These are phyloP conservation scores for Drosophila paulistorum DNA, from an alignment of 1,140 invertebrate species.

Conservation along the genomic window DNA sequence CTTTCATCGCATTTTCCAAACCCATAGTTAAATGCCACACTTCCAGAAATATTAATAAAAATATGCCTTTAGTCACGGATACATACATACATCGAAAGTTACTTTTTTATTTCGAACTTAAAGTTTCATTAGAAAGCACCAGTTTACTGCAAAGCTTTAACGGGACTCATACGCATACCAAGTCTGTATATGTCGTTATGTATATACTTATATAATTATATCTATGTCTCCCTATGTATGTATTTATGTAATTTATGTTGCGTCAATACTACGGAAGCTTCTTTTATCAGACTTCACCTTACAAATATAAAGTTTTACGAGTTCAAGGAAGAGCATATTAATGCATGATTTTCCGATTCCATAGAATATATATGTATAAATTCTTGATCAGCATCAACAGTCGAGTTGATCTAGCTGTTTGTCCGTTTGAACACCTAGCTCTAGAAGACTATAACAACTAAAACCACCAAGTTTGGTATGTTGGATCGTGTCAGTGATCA, in stretches of 20 bases:
- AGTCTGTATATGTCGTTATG: background rate
- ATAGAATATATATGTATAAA: too few species aligned
- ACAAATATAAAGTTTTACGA: too few species aligned
- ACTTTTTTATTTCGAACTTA: constrained; percentile 6
- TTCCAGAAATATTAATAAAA: background rate
- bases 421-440: too few species aligned
- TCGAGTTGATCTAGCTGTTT: too few species aligned
- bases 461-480: too few species aligned
- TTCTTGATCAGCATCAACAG: too few species aligned
- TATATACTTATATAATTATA: background rate
- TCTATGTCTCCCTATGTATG: background rate
- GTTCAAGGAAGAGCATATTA: too few species aligned
- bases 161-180: background rate
- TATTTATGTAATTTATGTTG: constrained; percentile 4
- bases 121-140: background rate
- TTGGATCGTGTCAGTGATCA: too few species aligned
- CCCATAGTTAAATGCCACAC: background rate
- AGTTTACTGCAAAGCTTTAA: background rate
- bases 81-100: background rate
- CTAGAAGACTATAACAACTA: too few species aligned
- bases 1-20: background rate
- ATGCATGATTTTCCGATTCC: too few species aligned
- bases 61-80: background rate
- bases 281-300: too few species aligned
- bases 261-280: background rate